Conservation (phyloP, 2,888 invertebrate genomes). For the Chaetoderma sp. region DNA sequence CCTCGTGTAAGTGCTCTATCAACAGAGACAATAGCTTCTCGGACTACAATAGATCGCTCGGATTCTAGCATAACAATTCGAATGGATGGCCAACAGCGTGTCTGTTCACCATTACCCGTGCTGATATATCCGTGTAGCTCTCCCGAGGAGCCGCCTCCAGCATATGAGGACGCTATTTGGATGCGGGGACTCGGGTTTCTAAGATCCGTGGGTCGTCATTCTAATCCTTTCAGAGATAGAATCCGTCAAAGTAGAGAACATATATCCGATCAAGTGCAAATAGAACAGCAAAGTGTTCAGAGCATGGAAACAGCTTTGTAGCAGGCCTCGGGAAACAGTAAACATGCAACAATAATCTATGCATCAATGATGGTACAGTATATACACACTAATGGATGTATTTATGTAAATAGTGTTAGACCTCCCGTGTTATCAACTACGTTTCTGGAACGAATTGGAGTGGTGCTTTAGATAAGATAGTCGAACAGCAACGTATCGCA, state of each 20-base stretch:
- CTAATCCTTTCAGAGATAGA: no score
- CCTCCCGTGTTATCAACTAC: no score
- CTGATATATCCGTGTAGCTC: not conserved
- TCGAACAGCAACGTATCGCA: no score
- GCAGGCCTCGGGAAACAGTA: no score
- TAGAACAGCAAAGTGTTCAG: conserved; percentile 25
- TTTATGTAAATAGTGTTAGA: no score
- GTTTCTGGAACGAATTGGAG: no score
- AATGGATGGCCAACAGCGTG: not conserved
- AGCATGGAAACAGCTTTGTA: conserved; percentile 37
- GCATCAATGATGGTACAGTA: no score
- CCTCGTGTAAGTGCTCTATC: no score
- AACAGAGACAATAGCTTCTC: not conserved
- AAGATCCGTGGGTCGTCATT: not conserved
- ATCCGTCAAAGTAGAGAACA: no score
- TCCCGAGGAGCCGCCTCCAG: conserved; percentile 72
- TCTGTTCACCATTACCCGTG: not conserved
- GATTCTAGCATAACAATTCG: not conserved
- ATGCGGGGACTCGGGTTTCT: conserved; percentile 42
- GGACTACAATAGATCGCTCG: not conserved
- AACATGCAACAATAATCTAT: no score
- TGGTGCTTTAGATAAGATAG: no score
- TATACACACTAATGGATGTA: no score
- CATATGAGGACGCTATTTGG: conserved; percentile 78
- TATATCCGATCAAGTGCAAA: conserved; percentile 14